Evolutionary conservation across 2,797 vertebrate genomes (phyloP), one percentile per base, ranked within the genome.

Genomic region (Xenopus petersii): DNA sequence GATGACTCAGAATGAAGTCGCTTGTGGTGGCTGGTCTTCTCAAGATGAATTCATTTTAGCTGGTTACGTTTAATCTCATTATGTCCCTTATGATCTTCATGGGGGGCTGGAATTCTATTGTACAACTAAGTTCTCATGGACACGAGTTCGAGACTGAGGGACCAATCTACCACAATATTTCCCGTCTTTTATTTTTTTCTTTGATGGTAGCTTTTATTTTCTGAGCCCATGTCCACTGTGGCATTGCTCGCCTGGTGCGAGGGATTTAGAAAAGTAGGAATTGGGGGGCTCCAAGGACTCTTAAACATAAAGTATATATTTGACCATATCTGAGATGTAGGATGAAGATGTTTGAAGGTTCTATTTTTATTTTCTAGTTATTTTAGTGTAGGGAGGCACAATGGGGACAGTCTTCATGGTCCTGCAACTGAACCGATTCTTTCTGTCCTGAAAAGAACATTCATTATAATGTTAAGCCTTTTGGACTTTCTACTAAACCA

Each of bases 401-500:
- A 80, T 83, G 82, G 85, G 79, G 79, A 82, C 81, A 81, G 81
- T 84, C 80, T 82, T 77, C 67, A 81, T 72, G 33, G 82, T 80
- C 81, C 71, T 79, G 74, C 75, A 81, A 42, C 36, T 42, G 49
- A 75, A 78, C 83, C 82, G 81, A 83, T 88, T 90, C 85, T 85
- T 87, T 84, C 90, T 90, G 85, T 89, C 86, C 84, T 90, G 84
- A 87, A 91, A 87, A 88, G 82, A 87, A 86, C 83, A 87, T 84
- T 86, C 86, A 83, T 83, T 85, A 84, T 77, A 86, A 85, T 88
- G 87, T 84, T 75, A 70, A 86, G 87, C 86, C 80, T 88, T 88
- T 85, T 83, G 83, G 87, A 87, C 84, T 85, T 88, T 89, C 88
- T 89, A 88, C 69, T 85, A 86, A 89, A 92, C 89, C 91, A 90